Evolutionary conservation across 2,888 invertebrate genomes (phyloP).

Genomic region (Spodoptera littoralis): DNA sequence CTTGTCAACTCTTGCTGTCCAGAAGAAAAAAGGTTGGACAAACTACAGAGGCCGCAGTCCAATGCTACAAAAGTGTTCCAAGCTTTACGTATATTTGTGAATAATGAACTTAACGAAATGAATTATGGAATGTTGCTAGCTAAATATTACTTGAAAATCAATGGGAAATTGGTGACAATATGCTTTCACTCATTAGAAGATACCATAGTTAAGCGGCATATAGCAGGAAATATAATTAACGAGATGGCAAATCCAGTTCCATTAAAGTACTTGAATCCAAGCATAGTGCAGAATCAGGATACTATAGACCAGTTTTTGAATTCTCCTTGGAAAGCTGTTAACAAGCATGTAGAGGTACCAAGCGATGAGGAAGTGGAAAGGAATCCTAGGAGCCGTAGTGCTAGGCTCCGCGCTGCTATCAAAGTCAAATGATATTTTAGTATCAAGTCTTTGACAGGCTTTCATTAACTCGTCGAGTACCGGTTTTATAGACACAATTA

Average conservation of each 20-base stretch:
- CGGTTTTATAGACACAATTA: no score
- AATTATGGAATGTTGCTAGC: constrained; percentile 95
- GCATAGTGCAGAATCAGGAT: constrained; percentile 88
- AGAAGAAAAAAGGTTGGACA: constrained; percentile 90
- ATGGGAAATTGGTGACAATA: constrained; percentile 94
- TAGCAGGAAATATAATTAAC: constrained; percentile 93
- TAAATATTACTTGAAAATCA: constrained; percentile 92
- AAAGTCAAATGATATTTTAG: constrained; percentile 89
- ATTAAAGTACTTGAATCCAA: constrained; percentile 91
- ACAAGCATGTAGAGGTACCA: constrained; percentile 94
- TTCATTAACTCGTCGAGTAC: no score
- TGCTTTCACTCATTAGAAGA: constrained; percentile 98
- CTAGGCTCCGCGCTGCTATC: constrained; percentile 95
- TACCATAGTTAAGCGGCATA: constrained; percentile 96
- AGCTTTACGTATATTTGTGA: constrained; percentile 97
- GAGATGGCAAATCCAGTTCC: constrained; percentile 92
- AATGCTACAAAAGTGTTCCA: constrained; percentile 97
- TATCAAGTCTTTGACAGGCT: not conserved
- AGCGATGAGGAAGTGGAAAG: constrained; percentile 91
- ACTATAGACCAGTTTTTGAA: constrained; percentile 90
- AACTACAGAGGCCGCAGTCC: constrained; percentile 92
- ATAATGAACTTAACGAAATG: constrained; percentile 98
- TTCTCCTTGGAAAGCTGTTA: constrained; percentile 93
- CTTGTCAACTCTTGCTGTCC: constrained; percentile 91
- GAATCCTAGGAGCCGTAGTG: constrained; percentile 96